Conservation (phyloP, 1,140 invertebrate genomes). For the Campoletis sonorensis region DNA sequence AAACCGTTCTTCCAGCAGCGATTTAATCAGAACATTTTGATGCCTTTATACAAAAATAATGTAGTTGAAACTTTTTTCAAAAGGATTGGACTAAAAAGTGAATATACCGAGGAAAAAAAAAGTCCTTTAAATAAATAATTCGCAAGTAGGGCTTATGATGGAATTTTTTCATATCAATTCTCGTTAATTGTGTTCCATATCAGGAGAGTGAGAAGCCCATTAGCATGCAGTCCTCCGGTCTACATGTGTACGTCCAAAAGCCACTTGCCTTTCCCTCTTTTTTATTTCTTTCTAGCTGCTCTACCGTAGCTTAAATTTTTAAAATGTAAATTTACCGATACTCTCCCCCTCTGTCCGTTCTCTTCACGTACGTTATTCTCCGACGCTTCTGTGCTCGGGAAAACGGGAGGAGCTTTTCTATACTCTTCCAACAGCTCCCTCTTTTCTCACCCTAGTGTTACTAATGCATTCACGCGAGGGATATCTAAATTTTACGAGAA, state of each 20-base stretch:
- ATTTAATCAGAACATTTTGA: no score
- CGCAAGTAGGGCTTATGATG: neutral
- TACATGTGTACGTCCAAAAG: conserved; percentile 8
- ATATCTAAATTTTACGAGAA: conserved; percentile 32
- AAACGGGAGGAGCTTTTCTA: neutral
- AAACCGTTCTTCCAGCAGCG: no score
- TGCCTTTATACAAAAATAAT: neutral
- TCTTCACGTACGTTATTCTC: conserved; percentile 6
- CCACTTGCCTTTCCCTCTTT: conserved; percentile 40
- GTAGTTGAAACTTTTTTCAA: neutral
- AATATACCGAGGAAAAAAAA: neutral
- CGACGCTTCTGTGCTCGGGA: conserved; percentile 12
- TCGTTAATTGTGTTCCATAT: conserved; percentile 20
- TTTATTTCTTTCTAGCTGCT: conserved; percentile 2
- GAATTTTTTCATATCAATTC: conserved; percentile 21
- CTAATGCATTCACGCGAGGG: conserved; percentile 37
- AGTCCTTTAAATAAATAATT: conserved; percentile 13
- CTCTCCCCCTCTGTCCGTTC: neutral
- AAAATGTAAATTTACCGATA: conserved; percentile 32
- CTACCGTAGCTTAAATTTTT: conserved; percentile 33
- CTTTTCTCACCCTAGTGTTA: neutral
- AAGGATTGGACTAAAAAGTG: neutral
- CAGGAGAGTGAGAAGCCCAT: conserved; percentile 24
- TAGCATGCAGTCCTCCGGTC: neutral
- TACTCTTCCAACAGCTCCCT: neutral